Base-by-base conservation (phyloP, 2,797 vertebrate species). In the Anguilla megastoma region DNA sequence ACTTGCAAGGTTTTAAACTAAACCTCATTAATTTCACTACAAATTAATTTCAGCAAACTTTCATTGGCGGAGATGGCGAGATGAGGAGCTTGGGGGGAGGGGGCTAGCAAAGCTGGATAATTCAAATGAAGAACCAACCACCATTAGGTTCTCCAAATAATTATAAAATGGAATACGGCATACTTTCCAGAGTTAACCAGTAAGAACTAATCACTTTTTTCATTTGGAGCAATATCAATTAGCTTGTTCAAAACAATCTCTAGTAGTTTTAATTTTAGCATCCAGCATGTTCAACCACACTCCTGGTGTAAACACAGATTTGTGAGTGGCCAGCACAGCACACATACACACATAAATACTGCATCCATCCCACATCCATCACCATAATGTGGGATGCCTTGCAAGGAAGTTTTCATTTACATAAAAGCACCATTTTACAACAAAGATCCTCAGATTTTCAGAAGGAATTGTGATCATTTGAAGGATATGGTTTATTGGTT, bases 391-490 rank as follows among this genome's bases (percentile, higher is more conserved):
- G 90, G 85, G 36, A 90, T 80, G 85, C 90, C 71, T 92, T 91
- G 90, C 82, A 92, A 79, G 4, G 92, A 93, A 91, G 93, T 93
- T 91, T 93, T 94, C 41, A 90, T 92, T 63, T 79, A 58, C 80
- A 89, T 88, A 84, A 87, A 92, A 88, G 89, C 21, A 88, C 56
- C 36, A 41, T 10, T 87, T 91, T 90, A 90, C 91, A 89, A 89
- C 60, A 30, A 87, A 41, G 1, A 71, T 18, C 18, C 36, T 80
- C 76, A 21, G 12, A 45, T 80, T 80, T 41, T 80, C 36, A 48
- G 36, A 45, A n/a, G 33, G 45, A 50, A 50, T 48, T 48, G 6
- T 21, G 41, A 45, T 7, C 45, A 82, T 82, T 50, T n/a, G 3
- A 0, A 50, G 8, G 36, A 18, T 3, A 10, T 80, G 79, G 8